These are phyloP conservation scores for Bellardia pandia DNA, from an alignment of 2,888 invertebrate species.

Conservation along the genomic window DNA sequence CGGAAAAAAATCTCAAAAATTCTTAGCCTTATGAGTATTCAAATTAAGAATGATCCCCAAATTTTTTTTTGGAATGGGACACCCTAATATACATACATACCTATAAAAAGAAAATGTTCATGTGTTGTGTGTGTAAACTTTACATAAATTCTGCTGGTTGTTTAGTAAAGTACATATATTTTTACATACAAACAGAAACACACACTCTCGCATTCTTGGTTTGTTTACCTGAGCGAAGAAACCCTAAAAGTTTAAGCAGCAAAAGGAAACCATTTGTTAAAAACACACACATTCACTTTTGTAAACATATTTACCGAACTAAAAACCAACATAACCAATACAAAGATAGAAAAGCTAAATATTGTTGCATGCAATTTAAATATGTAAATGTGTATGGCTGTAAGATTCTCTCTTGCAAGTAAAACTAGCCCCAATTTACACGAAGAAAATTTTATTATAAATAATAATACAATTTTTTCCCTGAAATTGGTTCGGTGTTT, in stretches of 20 bases:
- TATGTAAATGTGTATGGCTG: conserved; percentile 21
- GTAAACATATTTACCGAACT: conserved; percentile 31
- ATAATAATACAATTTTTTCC: too few relatives aligned
- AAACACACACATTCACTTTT: not conserved
- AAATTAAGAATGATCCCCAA: too few relatives aligned
- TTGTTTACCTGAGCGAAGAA: conserved; percentile 56
- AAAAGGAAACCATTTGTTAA: conserved; percentile 55
- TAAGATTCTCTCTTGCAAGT: not conserved
- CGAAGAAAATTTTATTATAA: too few relatives aligned
- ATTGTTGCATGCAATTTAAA: conserved; percentile 48
- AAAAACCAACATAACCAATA: conserved; percentile 50
- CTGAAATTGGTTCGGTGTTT: too few relatives aligned
- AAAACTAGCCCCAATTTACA: too few relatives aligned
- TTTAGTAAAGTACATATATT: not conserved
- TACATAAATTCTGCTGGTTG: conserved; percentile 12
- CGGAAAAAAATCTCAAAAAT: too few relatives aligned
- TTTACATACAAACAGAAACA: not conserved
- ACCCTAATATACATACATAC: not conserved
- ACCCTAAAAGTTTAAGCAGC: conserved; percentile 34
- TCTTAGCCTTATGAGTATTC: too few relatives aligned
- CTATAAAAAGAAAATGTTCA: not conserved
- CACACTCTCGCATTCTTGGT: not conserved
- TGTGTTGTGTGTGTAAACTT: not conserved
- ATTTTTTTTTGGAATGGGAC: too few relatives aligned
- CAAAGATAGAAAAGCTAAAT: conserved; percentile 47